Conservation (phyloP, 1,140 invertebrate species). For the Tetraneura akinire region DNA sequence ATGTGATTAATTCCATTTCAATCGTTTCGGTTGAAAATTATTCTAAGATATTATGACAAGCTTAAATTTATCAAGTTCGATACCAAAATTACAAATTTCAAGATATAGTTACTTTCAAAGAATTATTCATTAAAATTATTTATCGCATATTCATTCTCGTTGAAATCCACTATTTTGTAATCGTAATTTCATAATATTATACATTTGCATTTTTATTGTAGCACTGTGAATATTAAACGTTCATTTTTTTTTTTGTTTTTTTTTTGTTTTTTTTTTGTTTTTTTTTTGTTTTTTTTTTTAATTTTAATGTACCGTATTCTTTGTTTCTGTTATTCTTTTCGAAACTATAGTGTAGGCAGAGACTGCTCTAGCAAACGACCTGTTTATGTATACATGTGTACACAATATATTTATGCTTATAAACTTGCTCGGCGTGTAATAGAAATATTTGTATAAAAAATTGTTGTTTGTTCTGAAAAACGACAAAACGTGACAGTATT, state of each 20-base stretch:
- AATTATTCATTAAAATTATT: no score
- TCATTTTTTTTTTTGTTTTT: not conserved
- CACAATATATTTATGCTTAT: not conserved
- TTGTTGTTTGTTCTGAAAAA: slow-evolving; percentile 30
- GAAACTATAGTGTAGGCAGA: not conserved
- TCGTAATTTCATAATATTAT: no score
- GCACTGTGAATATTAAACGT: not conserved
- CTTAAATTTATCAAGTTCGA: no score
- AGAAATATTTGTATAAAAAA: slow-evolving; percentile 34
- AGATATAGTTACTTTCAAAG: no score
- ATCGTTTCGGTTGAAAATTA: no score
- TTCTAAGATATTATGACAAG: no score
- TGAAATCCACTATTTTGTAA: no score
- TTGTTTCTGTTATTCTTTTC: not conserved
- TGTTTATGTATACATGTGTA: not conserved
- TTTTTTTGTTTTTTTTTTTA: not conserved
- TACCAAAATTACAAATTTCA: no score
- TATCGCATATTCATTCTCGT: no score
- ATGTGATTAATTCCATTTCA: no score
- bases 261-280: not conserved
- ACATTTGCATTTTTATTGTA: not conserved
- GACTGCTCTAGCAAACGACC: not conserved
- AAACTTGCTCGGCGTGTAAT: not conserved
- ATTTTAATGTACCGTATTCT: no score
- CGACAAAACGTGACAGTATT: slow-evolving; percentile 1